phyloP scores from a whole-genome alignment of 1,140 invertebrate species.

The Rhizoglyphus robini region DNA sequence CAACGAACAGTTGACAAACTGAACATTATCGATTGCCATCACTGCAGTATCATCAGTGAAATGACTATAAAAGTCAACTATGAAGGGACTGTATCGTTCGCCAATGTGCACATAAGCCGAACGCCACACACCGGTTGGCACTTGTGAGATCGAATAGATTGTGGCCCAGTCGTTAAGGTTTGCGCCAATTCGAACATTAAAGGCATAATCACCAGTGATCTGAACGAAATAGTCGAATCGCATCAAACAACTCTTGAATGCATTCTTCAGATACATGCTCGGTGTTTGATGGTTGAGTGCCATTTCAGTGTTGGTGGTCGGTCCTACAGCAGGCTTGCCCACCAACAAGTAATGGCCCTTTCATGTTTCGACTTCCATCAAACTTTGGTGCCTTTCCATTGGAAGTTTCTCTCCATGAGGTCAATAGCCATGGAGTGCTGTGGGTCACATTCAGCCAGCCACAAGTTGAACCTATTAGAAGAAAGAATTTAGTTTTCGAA shows the following conservation, averaged over 20 bases:
- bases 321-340: conserved; percentile 19
- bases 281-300: background rate
- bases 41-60: conserved; percentile 23
- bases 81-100: conserved; percentile 13
- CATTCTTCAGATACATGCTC: background rate
- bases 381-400: background rate
- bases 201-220: background rate
- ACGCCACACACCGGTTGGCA: conserved; percentile 20
- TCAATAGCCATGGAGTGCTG: background rate
- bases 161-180: background rate
- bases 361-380: background rate
- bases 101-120: conserved; percentile 21
- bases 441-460: background rate
- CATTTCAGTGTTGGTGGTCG: background rate
- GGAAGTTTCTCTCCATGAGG: background rate
- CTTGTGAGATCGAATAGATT: background rate
- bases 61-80: conserved; percentile 19
- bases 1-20: conserved; percentile 28
- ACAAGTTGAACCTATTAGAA: no score
- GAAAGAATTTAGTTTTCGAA: no score
- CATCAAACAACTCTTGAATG: background rate
- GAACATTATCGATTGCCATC: conserved; percentile 35
- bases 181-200: background rate
- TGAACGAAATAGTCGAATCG: background rate
- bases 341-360: background rate